Evolutionary conservation across 2,797 vertebrate genomes (phyloP).

Genomic region (Chanos chanos): DNA sequence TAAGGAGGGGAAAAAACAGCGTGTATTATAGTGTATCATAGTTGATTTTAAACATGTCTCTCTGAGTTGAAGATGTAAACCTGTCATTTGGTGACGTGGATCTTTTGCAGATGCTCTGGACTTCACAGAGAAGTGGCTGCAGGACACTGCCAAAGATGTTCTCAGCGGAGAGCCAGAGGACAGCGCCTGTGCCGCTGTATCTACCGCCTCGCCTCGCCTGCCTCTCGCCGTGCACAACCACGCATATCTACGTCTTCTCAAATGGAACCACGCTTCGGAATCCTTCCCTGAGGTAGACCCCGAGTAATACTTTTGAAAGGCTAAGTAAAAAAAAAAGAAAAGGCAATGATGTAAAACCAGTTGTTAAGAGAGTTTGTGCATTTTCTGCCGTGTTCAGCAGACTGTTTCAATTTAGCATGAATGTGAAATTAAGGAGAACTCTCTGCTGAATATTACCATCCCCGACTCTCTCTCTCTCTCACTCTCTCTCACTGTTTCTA

Average conservation of each 20-base stretch:
- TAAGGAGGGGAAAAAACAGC: too few species aligned
- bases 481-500: neutral
- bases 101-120: conserved; percentile 84
- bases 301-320: too few species aligned
- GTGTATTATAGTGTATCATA: too few species aligned
- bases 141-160: conserved; percentile 77
- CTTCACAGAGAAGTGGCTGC: conserved; percentile 87
- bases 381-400: too few species aligned
- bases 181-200: conserved; percentile 47
- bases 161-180: conserved; percentile 47
- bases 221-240: conserved; percentile 76
- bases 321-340: too few species aligned
- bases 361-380: too few species aligned
- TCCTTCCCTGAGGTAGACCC: conserved; percentile 92
- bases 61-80: neutral
- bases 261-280: conserved; percentile 81
- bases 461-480: neutral
- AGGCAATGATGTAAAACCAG: too few species aligned
- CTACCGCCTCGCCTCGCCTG: conserved; percentile 43
- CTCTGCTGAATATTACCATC: too few species aligned
- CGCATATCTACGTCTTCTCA: conserved; percentile 87
- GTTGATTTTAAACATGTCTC: too few species aligned
- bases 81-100: neutral
- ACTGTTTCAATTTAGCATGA: neutral
- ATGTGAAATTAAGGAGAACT: neutral